Evolutionary conservation across 2,113 vertebrate genomes (phyloP), one percentile per base, ranked within the genome.

Genomic region (Cichladusa arquata): DNA sequence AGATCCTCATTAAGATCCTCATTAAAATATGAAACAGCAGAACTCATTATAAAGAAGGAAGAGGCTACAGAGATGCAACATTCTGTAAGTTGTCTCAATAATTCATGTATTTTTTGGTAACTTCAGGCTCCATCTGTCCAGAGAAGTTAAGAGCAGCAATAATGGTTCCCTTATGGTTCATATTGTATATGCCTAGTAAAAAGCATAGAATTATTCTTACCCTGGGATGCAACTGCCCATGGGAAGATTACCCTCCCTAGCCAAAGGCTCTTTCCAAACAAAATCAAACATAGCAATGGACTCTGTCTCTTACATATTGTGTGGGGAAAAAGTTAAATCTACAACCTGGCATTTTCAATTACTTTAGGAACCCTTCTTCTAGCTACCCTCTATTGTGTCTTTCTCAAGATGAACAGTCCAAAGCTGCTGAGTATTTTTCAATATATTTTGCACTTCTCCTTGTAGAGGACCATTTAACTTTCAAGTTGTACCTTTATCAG

Each of bases 401-500:
- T 82, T 64, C 79, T 76, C 67, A 88, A 48, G 54, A 80, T 26
- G 15, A 71, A 72, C 36, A 80, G 66, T 33, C 15, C 62, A 90
- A 53, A 53, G 51, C 31, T 85, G n/a, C 23, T 69, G 14, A 48
- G 33, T 36, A 42, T 47, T 83, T 91, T 45, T 40, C 54, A 73
- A 65, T 5, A 25, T 18, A 81, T 19, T 62, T 6, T 2, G 7
- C 14, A 42, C 14, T 85, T 60, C 65, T 89, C 34, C 8, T 61
- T 33, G 12, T 31, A 77, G 40, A 5, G 23, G 18, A 54, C 5
- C 18, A 38, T 87, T 81, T 61, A 76, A 80, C 64, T 53, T 73
- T 50, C 45, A 89, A 26, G 20, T 23, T 89, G 81, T 98, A 98
- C 99, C 99, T 98, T 97, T 98, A 34, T 97, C 95, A 67, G 86